A percentile compares a stretch with the other conserved stretches of the same genome.
These are phyloP conservation scores for Netelia inedita DNA, from an alignment of 2,888 invertebrate species.

Conservation along the genomic window DNA sequence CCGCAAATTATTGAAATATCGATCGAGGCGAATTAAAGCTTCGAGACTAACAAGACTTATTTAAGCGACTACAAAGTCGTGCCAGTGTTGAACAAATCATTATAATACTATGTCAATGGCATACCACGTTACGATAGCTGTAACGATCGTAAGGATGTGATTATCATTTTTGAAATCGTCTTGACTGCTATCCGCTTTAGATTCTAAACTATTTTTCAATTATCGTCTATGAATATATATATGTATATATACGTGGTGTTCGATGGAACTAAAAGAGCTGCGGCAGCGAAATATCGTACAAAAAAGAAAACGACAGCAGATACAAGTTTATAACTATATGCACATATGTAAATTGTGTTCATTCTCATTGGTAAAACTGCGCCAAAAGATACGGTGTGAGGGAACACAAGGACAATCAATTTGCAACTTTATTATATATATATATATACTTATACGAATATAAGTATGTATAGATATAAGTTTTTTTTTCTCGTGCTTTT, in stretches of 20 bases:
- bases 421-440: background rate
- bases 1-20: constrained; percentile 14
- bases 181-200: constrained; percentile 53
- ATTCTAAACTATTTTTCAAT: constrained; percentile 44
- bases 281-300: constrained; percentile 24
- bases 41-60: constrained; percentile 59
- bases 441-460: constrained; percentile 39
- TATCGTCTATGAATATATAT: constrained; percentile 51
- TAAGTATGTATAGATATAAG: constrained; percentile 53
- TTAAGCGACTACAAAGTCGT: constrained; percentile 40
- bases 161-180: constrained; percentile 32
- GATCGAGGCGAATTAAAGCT: constrained; percentile 16
- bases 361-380: constrained; percentile 25
- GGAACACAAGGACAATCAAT: constrained; percentile 39
- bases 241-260: constrained; percentile 49
- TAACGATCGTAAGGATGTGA: constrained; percentile 51
- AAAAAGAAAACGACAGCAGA: constrained; percentile 8
- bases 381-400: constrained; percentile 14
- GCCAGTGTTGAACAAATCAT: constrained; percentile 60
- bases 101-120: constrained; percentile 44
- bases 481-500: constrained; percentile 49
- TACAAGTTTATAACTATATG: background rate
- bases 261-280: constrained; percentile 36
- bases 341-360: background rate
- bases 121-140: constrained; percentile 51